Conservation (phyloP, 1,140 invertebrate species). For the Drusus annulatus region DNA sequence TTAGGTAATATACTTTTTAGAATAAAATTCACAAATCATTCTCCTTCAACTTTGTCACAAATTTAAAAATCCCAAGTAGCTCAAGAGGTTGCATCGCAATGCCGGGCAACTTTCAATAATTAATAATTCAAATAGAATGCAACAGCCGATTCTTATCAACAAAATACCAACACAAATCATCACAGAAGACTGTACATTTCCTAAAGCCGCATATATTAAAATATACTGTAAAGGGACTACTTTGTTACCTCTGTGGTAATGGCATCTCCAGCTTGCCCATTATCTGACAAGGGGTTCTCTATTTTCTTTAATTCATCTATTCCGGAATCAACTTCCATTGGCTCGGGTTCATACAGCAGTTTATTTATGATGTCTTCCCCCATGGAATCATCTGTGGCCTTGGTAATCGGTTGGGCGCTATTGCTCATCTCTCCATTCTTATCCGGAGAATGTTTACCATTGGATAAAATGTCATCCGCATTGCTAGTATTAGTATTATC, state of each 20-base stretch:
- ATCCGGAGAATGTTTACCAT: background rate
- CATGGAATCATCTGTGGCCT: constrained; percentile 57
- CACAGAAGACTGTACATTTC: background rate
- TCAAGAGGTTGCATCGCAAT: no score
- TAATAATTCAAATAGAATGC: no score
- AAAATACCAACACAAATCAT: background rate
- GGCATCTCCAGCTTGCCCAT: background rate
- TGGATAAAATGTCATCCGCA: constrained; percentile 1
- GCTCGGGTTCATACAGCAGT: constrained; percentile 59
- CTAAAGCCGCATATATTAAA: background rate
- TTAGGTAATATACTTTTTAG: no score
- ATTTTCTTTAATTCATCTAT: background rate
- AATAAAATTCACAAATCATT: no score
- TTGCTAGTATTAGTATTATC: constrained; percentile 19
- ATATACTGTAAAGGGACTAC: no score
- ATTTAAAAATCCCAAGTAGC: no score
- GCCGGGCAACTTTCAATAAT: no score
- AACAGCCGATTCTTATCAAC: background rate
- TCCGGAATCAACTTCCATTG: constrained; percentile 10
- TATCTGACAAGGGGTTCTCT: constrained; percentile 15
- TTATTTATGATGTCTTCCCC: constrained; percentile 64
- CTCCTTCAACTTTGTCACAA: no score
- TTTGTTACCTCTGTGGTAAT: no score
- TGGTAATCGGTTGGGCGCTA: background rate
- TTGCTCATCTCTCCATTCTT: constrained; percentile 12